phyloP scores from a whole-genome alignment of 2,797 vertebrate species.

The Danio tinwini region DNA sequence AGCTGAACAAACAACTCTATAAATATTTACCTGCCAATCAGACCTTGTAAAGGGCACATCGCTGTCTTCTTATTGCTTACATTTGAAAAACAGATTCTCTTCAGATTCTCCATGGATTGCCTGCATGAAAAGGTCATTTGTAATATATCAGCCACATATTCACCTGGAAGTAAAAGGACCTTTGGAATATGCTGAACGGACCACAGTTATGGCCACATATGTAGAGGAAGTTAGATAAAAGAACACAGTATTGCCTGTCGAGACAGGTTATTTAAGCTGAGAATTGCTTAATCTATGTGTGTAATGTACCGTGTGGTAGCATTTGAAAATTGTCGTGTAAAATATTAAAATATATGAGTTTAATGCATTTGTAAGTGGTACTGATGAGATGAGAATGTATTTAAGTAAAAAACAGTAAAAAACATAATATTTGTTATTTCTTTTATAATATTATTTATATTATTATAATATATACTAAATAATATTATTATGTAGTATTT shows the following conservation, averaged over 20 bases:
- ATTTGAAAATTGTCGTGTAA: not conserved
- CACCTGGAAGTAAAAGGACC: slow-evolving; percentile 57
- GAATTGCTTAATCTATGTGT: slow-evolving; percentile 1
- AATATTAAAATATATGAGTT: not conserved
- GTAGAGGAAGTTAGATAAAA: slow-evolving; percentile 47
- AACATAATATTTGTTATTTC: too few species aligned
- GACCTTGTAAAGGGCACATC: slow-evolving; percentile 39
- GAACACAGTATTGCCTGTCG: slow-evolving; percentile 22
- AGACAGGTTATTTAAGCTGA: not conserved
- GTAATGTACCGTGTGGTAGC: not conserved
- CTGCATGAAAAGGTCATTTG: slow-evolving; percentile 59
- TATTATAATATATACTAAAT: too few species aligned
- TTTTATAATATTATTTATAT: too few species aligned
- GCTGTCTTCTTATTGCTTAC: slow-evolving; percentile 63
- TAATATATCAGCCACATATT: slow-evolving; percentile 55
- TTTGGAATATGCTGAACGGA: slow-evolving; percentile 55
- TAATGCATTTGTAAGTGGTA: not conserved
- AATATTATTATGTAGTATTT: too few species aligned
- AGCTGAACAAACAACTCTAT: not conserved
- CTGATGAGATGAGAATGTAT: not conserved
- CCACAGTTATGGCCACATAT: slow-evolving; percentile 37
- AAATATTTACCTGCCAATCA: slow-evolving; percentile 33
- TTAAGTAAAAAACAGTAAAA: not conserved
- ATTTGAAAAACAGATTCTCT: slow-evolving; percentile 48
- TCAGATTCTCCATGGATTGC: slow-evolving; percentile 41